A percentile compares a stretch with the other conserved stretches of the same genome.
Conservation (phyloP, 2,113 vertebrate genomes). For the Loxodonta africana region DNA sequence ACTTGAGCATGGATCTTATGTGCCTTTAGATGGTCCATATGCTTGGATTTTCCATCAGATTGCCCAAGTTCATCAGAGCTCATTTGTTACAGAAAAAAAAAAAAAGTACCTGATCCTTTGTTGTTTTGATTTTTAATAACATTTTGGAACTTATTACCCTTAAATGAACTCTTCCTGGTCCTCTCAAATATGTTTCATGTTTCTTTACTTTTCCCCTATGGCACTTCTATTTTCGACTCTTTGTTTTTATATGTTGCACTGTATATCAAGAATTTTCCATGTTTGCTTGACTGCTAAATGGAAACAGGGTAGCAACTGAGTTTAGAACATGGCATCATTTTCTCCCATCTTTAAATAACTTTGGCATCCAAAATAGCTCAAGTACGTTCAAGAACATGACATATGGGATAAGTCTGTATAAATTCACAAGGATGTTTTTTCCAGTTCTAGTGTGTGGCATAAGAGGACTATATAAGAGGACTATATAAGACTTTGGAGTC, state of each 20-base stretch:
- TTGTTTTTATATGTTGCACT: conserved; percentile 20
- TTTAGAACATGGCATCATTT: conserved; percentile 40
- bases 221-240: conserved; percentile 39
- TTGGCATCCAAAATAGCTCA: conserved; percentile 48
- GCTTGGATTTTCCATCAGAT: neutral
- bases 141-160: conserved; percentile 36
- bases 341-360: conserved; percentile 49
- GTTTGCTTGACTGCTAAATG: conserved; percentile 43
- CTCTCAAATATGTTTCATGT: neutral
- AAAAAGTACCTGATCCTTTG: neutral
- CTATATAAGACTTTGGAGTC: neutral
- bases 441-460: neutral
- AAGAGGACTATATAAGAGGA: neutral
- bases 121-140: neutral
- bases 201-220: neutral
- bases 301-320: conserved; percentile 31
- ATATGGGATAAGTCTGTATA: neutral
- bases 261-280: conserved; percentile 56
- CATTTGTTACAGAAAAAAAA: neutral
- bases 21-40: neutral
- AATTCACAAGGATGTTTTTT: neutral
- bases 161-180: conserved; percentile 32
- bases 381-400: conserved; percentile 5
- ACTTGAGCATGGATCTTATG: neutral
- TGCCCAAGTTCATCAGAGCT: neutral